These are phyloP conservation scores for Alviniconcha marisindica DNA, from an alignment of 1,140 invertebrate genomes.

Conservation along the genomic window DNA sequence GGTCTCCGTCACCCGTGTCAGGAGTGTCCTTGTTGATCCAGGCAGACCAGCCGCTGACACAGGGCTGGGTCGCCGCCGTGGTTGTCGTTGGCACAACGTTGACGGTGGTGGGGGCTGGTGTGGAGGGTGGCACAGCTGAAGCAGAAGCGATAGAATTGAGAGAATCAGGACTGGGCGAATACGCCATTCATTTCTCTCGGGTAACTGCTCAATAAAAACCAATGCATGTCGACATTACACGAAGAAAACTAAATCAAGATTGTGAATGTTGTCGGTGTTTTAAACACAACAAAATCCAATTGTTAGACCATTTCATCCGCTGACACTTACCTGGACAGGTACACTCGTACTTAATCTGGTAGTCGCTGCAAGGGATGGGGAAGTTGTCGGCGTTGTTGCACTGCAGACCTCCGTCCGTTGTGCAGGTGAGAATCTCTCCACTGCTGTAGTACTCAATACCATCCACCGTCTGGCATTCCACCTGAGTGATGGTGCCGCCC, in stretches of 20 bases:
- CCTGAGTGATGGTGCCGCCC: constrained; percentile 43
- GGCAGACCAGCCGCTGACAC: constrained; percentile 51
- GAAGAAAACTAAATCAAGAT: no score
- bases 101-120: no score
- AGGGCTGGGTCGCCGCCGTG: neutral
- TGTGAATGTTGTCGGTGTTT: no score
- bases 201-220: no score
- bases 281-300: neutral
- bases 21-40: constrained; percentile 65
- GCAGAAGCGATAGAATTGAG: no score
- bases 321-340: constrained; percentile 57
- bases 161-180: no score
- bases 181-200: no score
- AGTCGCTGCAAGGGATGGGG: constrained; percentile 66
- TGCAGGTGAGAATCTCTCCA: constrained; percentile 44
- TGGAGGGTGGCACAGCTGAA: no score
- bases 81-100: neutral
- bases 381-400: constrained; percentile 42
- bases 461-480: constrained; percentile 47
- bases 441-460: constrained; percentile 39
- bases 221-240: no score
- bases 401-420: constrained; percentile 44
- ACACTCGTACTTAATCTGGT: constrained; percentile 71
- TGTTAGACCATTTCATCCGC: neutral
- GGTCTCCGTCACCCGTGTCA: constrained; percentile 38